Conservation (phyloP, 2,888 invertebrate genomes). For the Cephus sareptanus region DNA sequence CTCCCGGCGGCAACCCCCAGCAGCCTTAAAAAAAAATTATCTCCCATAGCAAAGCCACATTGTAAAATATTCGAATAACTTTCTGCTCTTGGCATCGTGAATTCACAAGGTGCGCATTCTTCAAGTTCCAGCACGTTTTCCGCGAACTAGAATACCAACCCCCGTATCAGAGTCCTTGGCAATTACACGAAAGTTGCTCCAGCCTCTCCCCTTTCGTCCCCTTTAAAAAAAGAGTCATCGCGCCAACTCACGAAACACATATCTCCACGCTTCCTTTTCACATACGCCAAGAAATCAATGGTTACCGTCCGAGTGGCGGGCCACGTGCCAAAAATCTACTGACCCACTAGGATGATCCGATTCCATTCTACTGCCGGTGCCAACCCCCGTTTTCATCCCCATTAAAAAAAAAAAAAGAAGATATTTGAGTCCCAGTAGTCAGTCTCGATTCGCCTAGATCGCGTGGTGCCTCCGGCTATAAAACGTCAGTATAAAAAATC, state of each 20-base stretch:
- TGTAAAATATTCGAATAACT: background rate
- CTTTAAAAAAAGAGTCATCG: background rate
- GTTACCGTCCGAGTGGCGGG: conserved; percentile 12
- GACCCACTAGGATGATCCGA: conserved; percentile 11
- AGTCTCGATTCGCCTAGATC: background rate
- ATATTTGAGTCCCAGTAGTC: background rate
- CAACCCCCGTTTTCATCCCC: background rate
- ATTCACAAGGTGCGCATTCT: background rate
- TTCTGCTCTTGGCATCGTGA: background rate
- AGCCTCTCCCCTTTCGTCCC: background rate
- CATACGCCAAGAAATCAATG: background rate
- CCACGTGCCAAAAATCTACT: conserved; percentile 39
- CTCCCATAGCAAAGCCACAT: background rate
- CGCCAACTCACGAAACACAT: background rate
- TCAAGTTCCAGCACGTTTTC: background rate
- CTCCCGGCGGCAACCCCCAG: background rate
- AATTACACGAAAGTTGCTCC: background rate
- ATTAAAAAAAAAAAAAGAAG: background rate
- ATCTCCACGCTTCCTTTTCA: background rate
- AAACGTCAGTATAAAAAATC: background rate
- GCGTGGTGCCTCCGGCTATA: background rate
- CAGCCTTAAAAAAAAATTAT: background rate
- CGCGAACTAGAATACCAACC: background rate
- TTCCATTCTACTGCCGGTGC: background rate
- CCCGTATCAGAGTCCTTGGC: background rate